phyloP scores from a whole-genome alignment of 2,888 invertebrate genomes.

The Troides oblongomaculatus region DNA sequence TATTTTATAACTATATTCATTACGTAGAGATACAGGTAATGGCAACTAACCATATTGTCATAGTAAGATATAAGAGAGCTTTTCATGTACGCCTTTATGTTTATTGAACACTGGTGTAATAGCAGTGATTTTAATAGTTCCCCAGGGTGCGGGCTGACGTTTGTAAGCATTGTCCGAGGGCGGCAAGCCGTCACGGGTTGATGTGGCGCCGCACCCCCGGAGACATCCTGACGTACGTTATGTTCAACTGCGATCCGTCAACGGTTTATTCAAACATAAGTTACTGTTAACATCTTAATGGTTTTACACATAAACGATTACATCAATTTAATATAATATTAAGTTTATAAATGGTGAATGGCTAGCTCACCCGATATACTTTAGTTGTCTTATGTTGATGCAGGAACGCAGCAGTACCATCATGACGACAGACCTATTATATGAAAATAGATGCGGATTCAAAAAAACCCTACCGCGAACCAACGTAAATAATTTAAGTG shows the following conservation, averaged over 20 bases:
- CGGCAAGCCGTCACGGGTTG: slow-evolving; percentile 54
- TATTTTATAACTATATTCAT: too few relatives aligned
- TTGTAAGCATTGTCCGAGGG: slow-evolving; percentile 59
- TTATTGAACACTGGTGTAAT: slow-evolving; percentile 43
- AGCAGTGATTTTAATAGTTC: slow-evolving; percentile 51
- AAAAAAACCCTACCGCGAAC: too few relatives aligned
- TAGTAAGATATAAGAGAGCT: not conserved
- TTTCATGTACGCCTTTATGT: not conserved
- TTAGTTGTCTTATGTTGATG: too few relatives aligned
- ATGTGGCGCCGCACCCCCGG: slow-evolving; percentile 39
- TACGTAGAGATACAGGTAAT: too few relatives aligned
- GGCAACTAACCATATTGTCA: not conserved
- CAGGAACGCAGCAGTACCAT: too few relatives aligned
- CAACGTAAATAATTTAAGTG: too few relatives aligned
- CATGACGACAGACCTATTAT: too few relatives aligned
- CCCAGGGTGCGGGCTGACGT: slow-evolving; percentile 59
- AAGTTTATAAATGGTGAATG: too few relatives aligned
- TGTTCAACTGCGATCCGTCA: slow-evolving; percentile 32
- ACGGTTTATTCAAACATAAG: slow-evolving; percentile 24
- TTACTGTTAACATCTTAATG: not conserved
- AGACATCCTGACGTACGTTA: slow-evolving; percentile 28
- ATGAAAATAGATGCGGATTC: too few relatives aligned
- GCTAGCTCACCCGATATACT: too few relatives aligned
- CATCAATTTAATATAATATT: too few relatives aligned
- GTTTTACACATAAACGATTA: not conserved